Evolutionary conservation across 2,888 invertebrate species (phyloP).

Genomic region (Lumbricus terrestris): DNA sequence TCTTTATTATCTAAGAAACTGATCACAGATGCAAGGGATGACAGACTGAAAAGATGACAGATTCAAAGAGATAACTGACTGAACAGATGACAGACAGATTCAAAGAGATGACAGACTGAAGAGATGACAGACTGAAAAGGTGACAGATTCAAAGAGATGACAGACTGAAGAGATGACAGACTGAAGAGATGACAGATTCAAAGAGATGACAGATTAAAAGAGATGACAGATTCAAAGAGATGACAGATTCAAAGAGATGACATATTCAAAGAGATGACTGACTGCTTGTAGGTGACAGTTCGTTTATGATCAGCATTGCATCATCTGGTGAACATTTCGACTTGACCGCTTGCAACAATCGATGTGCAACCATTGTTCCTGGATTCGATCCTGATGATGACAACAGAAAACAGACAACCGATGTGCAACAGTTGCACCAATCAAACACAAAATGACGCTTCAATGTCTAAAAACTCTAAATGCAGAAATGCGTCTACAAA

Average conservation of each 20-base stretch:
- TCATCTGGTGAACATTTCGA: slow-evolving; percentile 88
- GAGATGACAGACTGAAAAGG: too few species aligned
- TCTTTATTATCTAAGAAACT: neutral
- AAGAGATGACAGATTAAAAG: neutral
- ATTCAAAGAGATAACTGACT: too few species aligned
- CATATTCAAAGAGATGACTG: neutral
- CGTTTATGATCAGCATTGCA: slow-evolving; percentile 80
- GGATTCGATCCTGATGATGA: slow-evolving; percentile 49
- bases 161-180: too few species aligned
- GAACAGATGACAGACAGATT: neutral
- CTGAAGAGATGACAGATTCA: too few species aligned
- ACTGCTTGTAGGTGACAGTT: slow-evolving; percentile 67
- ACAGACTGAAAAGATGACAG: too few species aligned
- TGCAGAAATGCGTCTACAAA: neutral
- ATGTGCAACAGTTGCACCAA: neutral
- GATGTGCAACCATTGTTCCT: slow-evolving; percentile 69
- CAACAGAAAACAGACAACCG: neutral
- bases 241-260: too few species aligned
- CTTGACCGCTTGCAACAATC: slow-evolving; percentile 80
- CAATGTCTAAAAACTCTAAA: neutral
- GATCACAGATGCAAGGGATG: too few species aligned
- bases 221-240: neutral
- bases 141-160: neutral
- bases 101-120: too few species aligned
- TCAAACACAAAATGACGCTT: too few species aligned